A percentile compares a stretch with the other conserved stretches of the same genome.
Conservation (phyloP, 2,797 vertebrate genomes). For the Coranthus polyacanthus region DNA sequence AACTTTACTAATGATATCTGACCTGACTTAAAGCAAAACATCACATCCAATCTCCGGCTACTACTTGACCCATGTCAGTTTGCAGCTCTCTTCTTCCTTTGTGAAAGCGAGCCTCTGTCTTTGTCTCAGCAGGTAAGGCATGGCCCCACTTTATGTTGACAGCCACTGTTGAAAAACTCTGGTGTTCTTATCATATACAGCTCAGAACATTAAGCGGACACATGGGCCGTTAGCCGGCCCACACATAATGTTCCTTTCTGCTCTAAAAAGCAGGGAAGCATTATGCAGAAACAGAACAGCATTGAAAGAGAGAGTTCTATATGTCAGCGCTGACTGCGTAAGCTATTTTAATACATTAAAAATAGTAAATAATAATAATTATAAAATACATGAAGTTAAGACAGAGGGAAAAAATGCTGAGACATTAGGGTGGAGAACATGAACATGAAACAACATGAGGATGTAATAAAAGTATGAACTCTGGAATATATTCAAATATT, state of each 20-base stretch:
- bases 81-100: slow-evolving; percentile 18
- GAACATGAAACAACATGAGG: slow-evolving; percentile 13
- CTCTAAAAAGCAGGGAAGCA: slow-evolving; percentile 74
- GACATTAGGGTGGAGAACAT: too few species aligned
- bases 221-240: slow-evolving; percentile 42
- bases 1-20: slow-evolving; percentile 40
- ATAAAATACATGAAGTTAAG: too few species aligned
- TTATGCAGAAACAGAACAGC: slow-evolving; percentile 24
- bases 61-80: slow-evolving; percentile 52
- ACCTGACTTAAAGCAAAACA: slow-evolving; percentile 38
- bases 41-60: slow-evolving; percentile 55
- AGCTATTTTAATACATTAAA: slow-evolving; percentile 5
- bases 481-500: slow-evolving; percentile 41
- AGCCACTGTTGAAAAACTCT: slow-evolving; percentile 54
- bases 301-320: slow-evolving; percentile 4
- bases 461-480: slow-evolving; percentile 8
- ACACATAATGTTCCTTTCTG: slow-evolving; percentile 70
- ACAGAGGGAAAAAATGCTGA: too few species aligned
- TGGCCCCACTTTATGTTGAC: slow-evolving; percentile 46
- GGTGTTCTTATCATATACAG: slow-evolving; percentile 54
- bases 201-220: slow-evolving; percentile 62
- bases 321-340: slow-evolving; percentile 6
- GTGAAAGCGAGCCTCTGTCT: slow-evolving; percentile 31
- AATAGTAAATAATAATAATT: neutral
- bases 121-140: slow-evolving; percentile 60